A percentile compares a stretch with the other conserved stretches of the same genome.
These are phyloP conservation scores for Batillaria attramentaria DNA, from an alignment of 1,140 invertebrate species.

Conservation along the genomic window DNA sequence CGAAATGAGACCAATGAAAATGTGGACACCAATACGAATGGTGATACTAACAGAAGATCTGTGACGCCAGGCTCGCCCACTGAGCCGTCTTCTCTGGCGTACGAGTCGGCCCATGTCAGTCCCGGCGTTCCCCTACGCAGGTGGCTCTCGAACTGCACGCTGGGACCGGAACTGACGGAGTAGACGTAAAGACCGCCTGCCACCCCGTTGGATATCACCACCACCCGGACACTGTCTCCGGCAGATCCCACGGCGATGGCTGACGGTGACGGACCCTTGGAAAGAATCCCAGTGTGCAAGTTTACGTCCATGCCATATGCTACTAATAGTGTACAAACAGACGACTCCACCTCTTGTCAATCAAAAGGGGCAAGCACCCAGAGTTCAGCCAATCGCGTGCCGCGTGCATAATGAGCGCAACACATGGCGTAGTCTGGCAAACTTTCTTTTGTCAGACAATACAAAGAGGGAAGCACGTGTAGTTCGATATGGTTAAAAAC, in stretches of 20 bases:
- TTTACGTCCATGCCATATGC: neutral
- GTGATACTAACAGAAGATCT: slow-evolving; percentile 21
- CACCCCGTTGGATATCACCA: slow-evolving; percentile 35
- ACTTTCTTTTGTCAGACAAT: too few relatives aligned
- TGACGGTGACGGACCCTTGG: slow-evolving; percentile 26
- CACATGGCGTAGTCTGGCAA: too few relatives aligned
- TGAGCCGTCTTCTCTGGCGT: slow-evolving; percentile 10
- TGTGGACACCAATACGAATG: neutral
- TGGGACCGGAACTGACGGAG: slow-evolving; percentile 14
- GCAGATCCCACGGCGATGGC: slow-evolving; percentile 13
- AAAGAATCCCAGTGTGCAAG: neutral
- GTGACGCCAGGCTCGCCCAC: slow-evolving; percentile 29
- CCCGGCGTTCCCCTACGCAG: slow-evolving; percentile 14
- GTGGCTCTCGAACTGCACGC: slow-evolving; percentile 18
- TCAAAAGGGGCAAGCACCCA: neutral
- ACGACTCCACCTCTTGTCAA: neutral
- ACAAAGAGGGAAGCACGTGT: neutral
- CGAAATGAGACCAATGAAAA: neutral
- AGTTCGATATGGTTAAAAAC: too few relatives aligned
- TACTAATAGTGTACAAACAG: neutral
- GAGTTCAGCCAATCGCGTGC: neutral
- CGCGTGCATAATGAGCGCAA: too few relatives aligned
- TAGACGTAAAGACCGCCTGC: slow-evolving; percentile 31
- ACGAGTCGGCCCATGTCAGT: slow-evolving; percentile 26
- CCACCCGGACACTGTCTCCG: slow-evolving; percentile 11